Evolutionary conservation across 2,888 invertebrate species (phyloP).

Genomic region (Papilio gigon): DNA sequence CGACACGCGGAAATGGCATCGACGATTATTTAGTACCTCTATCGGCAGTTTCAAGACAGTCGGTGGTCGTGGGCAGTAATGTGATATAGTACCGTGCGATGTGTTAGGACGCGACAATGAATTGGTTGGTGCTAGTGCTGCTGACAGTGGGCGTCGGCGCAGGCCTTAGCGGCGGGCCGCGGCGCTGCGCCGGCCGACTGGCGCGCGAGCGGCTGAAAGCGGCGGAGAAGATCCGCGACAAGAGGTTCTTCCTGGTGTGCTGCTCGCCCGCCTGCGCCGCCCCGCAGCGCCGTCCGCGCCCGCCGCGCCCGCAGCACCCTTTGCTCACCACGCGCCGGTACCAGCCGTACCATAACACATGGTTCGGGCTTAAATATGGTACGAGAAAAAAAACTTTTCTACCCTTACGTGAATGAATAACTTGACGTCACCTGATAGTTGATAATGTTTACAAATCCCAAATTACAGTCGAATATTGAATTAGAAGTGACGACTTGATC

Average conservation of each 20-base stretch:
- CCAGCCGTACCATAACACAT: conserved; percentile 75
- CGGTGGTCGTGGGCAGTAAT: conserved; percentile 27
- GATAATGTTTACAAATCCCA: no score
- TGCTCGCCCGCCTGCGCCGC: conserved; percentile 66
- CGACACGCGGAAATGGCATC: conserved; percentile 5
- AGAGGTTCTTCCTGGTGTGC: conserved; percentile 71
- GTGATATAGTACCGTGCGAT: conserved; percentile 19
- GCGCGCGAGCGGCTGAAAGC: conserved; percentile 75
- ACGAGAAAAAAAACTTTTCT: conserved; percentile 46
- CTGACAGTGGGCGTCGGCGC: conserved; percentile 50
- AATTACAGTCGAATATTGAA: no score
- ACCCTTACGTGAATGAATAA: no score
- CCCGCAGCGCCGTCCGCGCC: conserved; percentile 53
- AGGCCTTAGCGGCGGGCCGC: conserved; percentile 54
- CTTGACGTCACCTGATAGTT: no score
- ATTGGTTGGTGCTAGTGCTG: conserved; percentile 54
- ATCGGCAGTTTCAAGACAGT: conserved; percentile 6
- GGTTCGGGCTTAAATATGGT: conserved; percentile 77
- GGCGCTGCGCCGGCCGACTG: conserved; percentile 70
- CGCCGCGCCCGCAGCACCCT: conserved; percentile 57
- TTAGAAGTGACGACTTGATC: no score
- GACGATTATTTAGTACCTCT: background rate
- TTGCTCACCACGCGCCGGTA: conserved; percentile 62
- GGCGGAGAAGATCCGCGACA: conserved; percentile 75
- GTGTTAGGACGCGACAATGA: conserved; percentile 49